Base-by-base conservation (phyloP, 1,140 invertebrate genomes). In the Listronotus bonariensis region DNA sequence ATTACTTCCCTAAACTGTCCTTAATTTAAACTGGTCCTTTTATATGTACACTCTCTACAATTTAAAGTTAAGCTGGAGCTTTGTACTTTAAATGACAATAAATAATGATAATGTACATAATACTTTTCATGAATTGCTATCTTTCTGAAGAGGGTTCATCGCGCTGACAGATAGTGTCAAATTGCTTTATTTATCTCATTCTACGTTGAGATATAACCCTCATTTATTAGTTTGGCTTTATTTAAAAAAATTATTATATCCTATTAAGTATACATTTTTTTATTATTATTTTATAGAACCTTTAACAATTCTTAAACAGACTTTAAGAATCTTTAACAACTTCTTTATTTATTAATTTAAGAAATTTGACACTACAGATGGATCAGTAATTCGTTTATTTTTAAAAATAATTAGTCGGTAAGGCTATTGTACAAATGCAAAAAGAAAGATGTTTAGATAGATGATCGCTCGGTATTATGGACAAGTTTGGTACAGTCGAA, bases 61-160 rank as follows among this genome's bases (percentile, higher is more conserved):
- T 10, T 26, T 55, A 14, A 41, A 26, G 53, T 38, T 41, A 41
- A 55, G 31, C 14, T 55, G 53, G 38, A 36, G n/a, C 9, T 55
- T 55, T 55, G 18, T 42, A 55, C 11, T 36, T 36, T 36, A 36
- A 32, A 59, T 18, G 14, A 31, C 42, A 32, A 6, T 17, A 42
- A 43, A 43, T n/a, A n/a, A n/a, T 20, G 42, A 15, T 32, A 49
- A 17, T 26, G 46, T 26, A 46, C 18, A 9, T 26, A 49, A 49
- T 43, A 59, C 56, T 59, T 61, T 61, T 61, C 45, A 61, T 52
- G 58, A 52, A 48, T 51, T 61, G 34, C 17, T 61, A 36, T 38
- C 41, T 61, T 57, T 8, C 41, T 45, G 40, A 14, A 20, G 42
- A 57, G 55, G 52, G 52, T 54, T 54, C 26, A 40, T 32, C 14